phyloP scores from a whole-genome alignment of 2,888 invertebrate genomes.

The Zygothrica quintamaculata region DNA sequence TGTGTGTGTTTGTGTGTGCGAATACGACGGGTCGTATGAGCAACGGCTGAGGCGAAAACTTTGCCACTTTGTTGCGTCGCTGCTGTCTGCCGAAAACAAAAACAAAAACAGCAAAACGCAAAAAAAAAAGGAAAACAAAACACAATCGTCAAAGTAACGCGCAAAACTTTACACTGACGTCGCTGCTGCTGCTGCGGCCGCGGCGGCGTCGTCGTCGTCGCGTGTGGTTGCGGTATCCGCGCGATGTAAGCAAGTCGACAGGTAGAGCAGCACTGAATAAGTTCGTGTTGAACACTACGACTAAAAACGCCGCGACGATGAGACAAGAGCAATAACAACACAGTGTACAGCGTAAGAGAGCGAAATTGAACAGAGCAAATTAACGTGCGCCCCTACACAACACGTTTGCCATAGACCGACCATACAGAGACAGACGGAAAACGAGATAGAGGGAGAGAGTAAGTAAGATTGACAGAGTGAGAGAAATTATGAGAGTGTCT shows the following conservation, averaged over 20 bases:
- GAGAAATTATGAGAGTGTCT: slow-evolving; percentile 1
- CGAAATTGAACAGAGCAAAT: slow-evolving; percentile 2
- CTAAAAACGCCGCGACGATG: slow-evolving; percentile 45
- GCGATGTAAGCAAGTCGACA: slow-evolving; percentile 75
- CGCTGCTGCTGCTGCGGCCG: slow-evolving; percentile 54
- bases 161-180: slow-evolving; percentile 61
- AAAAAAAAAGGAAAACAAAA: slow-evolving; percentile 25
- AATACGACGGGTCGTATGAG: slow-evolving; percentile 72
- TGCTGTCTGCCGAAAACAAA: slow-evolving; percentile 42
- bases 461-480: too few relatives aligned
- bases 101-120: slow-evolving; percentile 28
- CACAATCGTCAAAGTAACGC: slow-evolving; percentile 56
- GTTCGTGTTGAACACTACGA: slow-evolving; percentile 42
- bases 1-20: slow-evolving; percentile 23
- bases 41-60: slow-evolving; percentile 69
- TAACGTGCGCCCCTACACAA: slow-evolving; percentile 9
- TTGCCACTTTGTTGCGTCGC: slow-evolving; percentile 65
- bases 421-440: too few relatives aligned
- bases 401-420: slow-evolving; percentile 15
- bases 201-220: slow-evolving; percentile 58
- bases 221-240: slow-evolving; percentile 56
- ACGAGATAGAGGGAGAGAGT: too few relatives aligned
- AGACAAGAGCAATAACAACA: slow-evolving; percentile 12
- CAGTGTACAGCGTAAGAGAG: slow-evolving; percentile 12
- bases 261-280: slow-evolving; percentile 75